Conservation (phyloP, 2,888 invertebrate species). For the Himalopsyche kuldschensis region DNA sequence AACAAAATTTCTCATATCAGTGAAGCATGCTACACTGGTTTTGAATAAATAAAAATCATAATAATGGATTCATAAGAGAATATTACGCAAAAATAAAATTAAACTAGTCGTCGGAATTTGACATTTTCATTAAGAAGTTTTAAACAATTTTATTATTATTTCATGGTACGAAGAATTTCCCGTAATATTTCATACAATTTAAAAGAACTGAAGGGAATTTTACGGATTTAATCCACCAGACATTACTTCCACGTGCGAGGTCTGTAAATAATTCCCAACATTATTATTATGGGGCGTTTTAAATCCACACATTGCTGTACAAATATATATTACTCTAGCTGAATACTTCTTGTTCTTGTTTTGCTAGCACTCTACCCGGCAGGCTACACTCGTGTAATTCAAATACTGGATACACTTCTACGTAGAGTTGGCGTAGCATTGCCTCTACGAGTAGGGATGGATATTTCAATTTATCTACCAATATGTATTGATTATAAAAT, state of each 20-base stretch:
- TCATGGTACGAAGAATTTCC: too few relatives aligned
- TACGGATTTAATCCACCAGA: neutral
- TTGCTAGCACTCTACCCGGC: constrained; percentile 29
- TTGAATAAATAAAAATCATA: too few relatives aligned
- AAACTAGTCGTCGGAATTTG: too few relatives aligned
- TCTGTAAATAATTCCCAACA: neutral
- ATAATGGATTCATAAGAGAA: too few relatives aligned
- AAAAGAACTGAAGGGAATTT: neutral
- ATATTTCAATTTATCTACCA: neutral
- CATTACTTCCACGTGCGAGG: neutral
- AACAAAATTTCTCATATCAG: too few relatives aligned
- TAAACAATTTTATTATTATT: too few relatives aligned
- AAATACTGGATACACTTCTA: constrained; percentile 17
- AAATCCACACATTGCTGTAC: constrained; percentile 11
- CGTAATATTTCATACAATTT: neutral
- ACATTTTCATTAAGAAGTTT: too few relatives aligned
- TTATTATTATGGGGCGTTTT: constrained; percentile 9
- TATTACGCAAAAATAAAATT: too few relatives aligned
- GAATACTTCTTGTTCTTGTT: constrained; percentile 26
- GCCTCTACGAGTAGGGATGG: neutral
- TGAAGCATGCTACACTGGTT: too few relatives aligned
- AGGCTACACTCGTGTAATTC: constrained; percentile 26
- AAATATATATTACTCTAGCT: neutral
- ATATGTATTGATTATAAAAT: neutral
- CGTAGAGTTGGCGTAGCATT: constrained; percentile 1